phyloP scores from a whole-genome alignment of 2,797 vertebrate species.

The Enteromius unitaeniatus region DNA sequence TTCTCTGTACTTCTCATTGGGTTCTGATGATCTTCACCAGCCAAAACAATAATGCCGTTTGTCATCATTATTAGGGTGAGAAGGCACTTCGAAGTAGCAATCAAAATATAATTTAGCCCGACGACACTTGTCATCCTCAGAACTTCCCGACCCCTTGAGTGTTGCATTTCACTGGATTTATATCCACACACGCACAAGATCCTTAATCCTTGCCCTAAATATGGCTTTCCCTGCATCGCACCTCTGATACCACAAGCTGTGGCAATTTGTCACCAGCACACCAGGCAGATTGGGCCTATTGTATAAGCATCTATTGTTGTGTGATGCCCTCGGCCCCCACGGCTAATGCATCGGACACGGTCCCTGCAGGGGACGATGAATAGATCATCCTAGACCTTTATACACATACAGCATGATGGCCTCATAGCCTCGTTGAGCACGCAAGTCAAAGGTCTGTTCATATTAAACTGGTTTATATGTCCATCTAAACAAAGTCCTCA shows the following conservation, averaged over 20 bases:
- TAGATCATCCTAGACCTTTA: conserved; percentile 49
- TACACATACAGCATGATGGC: conserved; percentile 29
- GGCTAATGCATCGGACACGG: conserved; percentile 53
- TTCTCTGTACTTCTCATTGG: conserved; percentile 24
- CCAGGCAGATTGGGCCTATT: conserved; percentile 43
- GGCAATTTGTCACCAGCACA: conserved; percentile 33
- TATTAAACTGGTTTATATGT: conserved; percentile 39
- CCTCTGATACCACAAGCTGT: conserved; percentile 38
- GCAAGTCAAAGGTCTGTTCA: conserved; percentile 34
- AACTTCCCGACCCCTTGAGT: conserved; percentile 25
- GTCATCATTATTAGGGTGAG: conserved; percentile 71
- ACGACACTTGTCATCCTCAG: conserved; percentile 67
- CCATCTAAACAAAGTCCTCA: conserved; percentile 3
- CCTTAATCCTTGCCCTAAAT: conserved; percentile 62
- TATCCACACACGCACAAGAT: conserved; percentile 46
- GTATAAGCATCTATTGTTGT: conserved; percentile 50
- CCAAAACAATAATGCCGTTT: conserved; percentile 68
- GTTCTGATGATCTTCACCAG: conserved; percentile 22
- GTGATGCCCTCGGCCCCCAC: conserved; percentile 41
- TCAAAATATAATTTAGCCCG: conserved; percentile 72
- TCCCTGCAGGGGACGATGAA: conserved; percentile 35
- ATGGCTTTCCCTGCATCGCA: conserved; percentile 63
- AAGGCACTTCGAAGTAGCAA: conserved; percentile 69
- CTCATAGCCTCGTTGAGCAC: conserved; percentile 45
- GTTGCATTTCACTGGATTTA: conserved; percentile 51